Base-by-base conservation (phyloP, 2,888 invertebrate species). In the Bruchidius siliquastri region DNA sequence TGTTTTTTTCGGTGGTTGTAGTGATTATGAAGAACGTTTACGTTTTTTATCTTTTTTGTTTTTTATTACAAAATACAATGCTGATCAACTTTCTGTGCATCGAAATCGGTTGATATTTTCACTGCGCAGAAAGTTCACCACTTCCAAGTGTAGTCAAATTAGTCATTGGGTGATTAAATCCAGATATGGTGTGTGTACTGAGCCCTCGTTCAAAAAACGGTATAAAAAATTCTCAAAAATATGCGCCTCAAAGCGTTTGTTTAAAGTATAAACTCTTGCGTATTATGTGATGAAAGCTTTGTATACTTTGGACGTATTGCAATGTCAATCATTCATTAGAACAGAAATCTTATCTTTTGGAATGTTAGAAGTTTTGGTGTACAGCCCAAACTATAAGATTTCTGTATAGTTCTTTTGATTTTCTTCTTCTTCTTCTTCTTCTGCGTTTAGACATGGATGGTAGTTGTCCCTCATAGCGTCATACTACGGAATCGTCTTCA, bases 241-340 rank as follows among this genome's bases (percentile, higher is more conserved):
- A 82, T 81, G 82, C 82, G 81, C 81, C 77, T 76, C 77, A 74
- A 81, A 83, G 82, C 83, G 81, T 80, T 79, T 77, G 73, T 76
- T 77, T 71, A 26, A 76, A 49, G 73, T 76, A 76, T 71, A 26
- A 76, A 49, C 70, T 71, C 22, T 72, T 69, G 67, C 30, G 22
- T 71, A 70, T 22, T 69, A 71, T 72, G 26, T 70, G 69, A 72
- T 70, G 71, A 67, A 74, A 75, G 72, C 71, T 77, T 75, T 75
- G 77, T 77, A 20, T 26, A 22, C 20, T 22, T 22, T 26, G 70
- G 74, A 73, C 72, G 70, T 74, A 72, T 77, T 73, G 73, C 76
- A 77, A 78, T 77, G 79, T 81, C 82, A 80, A 80, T 78, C 81
- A 81, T 80, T 79, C 70, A 8, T 66, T 71, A 73, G n/a, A 30